A percentile compares a stretch with the other conserved stretches of the same genome.
Evolutionary conservation across 2,888 invertebrate genomes (phyloP).

Genomic region (Imbricaverruca yamaguchii): DNA sequence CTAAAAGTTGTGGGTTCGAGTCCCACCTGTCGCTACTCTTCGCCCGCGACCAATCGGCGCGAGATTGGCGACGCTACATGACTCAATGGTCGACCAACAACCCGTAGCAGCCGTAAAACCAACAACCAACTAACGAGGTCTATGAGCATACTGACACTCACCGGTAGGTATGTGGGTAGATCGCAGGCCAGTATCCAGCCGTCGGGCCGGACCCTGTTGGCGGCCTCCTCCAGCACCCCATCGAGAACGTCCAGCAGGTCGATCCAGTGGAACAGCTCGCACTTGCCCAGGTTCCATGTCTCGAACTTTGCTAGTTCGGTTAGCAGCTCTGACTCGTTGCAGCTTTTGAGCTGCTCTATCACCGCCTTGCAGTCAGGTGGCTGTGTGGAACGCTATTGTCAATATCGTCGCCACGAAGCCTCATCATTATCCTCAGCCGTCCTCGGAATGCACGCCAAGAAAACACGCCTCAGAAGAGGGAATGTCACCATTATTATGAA

Average conservation of each 20-base stretch:
- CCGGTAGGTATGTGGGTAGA: conserved; percentile 54
- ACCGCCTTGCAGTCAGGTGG: conserved; percentile 36
- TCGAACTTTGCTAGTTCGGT: conserved; percentile 63
- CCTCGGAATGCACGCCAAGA: no score
- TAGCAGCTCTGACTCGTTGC: conserved; percentile 54
- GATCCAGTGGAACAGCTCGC: conserved; percentile 78
- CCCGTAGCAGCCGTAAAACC: no score
- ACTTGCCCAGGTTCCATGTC: conserved; percentile 78
- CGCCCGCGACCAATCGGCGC: no score
- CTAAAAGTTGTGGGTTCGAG: no score
- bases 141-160: conserved; percentile 37
- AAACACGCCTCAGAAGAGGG: no score
- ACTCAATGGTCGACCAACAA: no score
- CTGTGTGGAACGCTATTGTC: conserved; percentile 1
- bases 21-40: no score
- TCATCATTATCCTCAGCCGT: no score
- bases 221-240: conserved; percentile 65
- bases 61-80: no score
- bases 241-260: conserved; percentile 70
- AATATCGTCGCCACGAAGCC: no score
- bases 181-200: conserved; percentile 68
- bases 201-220: conserved; percentile 52
- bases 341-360: conserved; percentile 47
- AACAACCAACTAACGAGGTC: no score
- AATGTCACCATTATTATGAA: no score